phyloP scores from a whole-genome alignment of 2,888 invertebrate genomes.

The Dryococelus australis region DNA sequence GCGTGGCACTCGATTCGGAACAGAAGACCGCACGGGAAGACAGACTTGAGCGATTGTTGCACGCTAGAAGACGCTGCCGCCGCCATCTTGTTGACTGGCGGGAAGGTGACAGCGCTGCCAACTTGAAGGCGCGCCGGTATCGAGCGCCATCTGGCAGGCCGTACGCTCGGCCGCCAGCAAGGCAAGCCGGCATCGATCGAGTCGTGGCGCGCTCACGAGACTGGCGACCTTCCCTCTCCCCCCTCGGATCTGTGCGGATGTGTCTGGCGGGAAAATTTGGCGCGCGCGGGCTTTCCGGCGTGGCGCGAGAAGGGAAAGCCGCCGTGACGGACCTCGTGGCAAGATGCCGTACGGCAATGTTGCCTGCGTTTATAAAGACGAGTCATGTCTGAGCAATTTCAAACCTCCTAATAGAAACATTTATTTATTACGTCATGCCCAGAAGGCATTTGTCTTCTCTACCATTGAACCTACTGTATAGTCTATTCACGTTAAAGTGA shows the following conservation, averaged over 20 bases:
- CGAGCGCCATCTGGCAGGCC: neutral
- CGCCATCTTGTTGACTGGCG: neutral
- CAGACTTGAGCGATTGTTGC: neutral
- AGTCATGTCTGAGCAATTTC: too few species aligned
- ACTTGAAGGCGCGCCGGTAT: neutral
- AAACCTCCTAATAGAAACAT: too few species aligned
- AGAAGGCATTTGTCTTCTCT: too few species aligned
- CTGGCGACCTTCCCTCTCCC: neutral
- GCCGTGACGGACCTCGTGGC: too few species aligned
- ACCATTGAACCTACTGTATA: too few species aligned
- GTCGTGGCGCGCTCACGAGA: neutral
- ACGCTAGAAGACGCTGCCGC: neutral
- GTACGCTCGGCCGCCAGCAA: neutral
- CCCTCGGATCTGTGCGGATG: neutral
- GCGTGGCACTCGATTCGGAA: too few species aligned
- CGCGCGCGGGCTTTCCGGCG: constrained; percentile 3
- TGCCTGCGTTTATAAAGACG: too few species aligned
- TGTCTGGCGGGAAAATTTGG: constrained; percentile 11
- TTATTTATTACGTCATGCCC: too few species aligned
- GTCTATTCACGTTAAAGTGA: too few species aligned
- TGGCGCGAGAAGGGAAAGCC: too few species aligned
- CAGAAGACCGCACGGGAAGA: too few species aligned
- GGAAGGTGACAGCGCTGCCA: neutral
- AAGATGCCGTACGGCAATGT: too few species aligned
- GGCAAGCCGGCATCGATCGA: neutral